Evolutionary conservation across 2,888 invertebrate species (phyloP), one percentile per base, ranked within the genome.

Genomic region (Hydropsyche betteni): DNA sequence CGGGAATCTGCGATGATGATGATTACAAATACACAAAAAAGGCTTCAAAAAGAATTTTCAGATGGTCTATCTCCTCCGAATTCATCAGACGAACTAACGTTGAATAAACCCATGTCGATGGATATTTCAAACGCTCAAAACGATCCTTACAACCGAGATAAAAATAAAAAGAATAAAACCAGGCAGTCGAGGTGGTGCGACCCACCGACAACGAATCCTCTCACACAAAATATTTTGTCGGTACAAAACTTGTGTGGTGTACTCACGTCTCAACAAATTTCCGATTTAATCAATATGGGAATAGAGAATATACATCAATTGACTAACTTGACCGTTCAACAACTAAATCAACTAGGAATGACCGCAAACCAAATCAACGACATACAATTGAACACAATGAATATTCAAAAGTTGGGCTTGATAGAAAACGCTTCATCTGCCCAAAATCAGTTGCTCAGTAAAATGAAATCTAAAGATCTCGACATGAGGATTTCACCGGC

Each of bases 1-100:
- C 89, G 94, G 76, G 94, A 95, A 81, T 91, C 92, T 78, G 94
- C 94, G 0, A 83, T 89, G 80, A 85, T 88, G 82, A 88, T 89
- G 87, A 85, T 88, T 78, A 85, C 86, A 80, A 83, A 83, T 12
- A 87, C 87, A 75, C 87, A 87, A 82, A 79, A 82, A 76, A 86
- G 85, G 81, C 82, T 88, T 12, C 34, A 64, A 64, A 64, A 64
- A n/a, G 64, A 64, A 36, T 64, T 36, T 36, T 10, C 24, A 6
- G 64, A 64, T 12, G 10, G n/a, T 6, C 5, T 12, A 10, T 33
- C 7, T 12, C 8, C 36, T 12, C 24, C 5, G 1, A 16, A 16
- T 38, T 58, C 72, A 7, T 38, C 58, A 33, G 70, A 70, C 10
- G 52, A 73, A 38, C 51, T 44, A 24, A n/a, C n/a, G 8, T 53